A percentile compares a stretch with the other conserved stretches of the same genome.
phyloP scores from a whole-genome alignment of 2,797 vertebrate species.

The Vultur gryphus region DNA sequence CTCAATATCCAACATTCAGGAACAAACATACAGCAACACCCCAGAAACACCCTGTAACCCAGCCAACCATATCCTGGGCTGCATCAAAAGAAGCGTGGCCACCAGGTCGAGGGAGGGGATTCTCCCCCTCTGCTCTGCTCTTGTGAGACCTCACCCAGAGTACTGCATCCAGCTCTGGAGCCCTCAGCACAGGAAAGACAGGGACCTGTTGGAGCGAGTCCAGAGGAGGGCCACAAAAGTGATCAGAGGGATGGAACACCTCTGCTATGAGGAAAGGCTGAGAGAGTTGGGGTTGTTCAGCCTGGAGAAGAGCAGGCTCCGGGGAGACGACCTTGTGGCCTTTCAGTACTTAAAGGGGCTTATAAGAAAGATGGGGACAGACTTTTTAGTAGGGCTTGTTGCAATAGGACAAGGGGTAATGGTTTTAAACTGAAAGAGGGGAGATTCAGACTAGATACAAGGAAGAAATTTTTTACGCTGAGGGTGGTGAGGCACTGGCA shows the following conservation, averaged over 20 bases:
- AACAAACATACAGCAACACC: rapidly evolving
- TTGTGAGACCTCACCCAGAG: not conserved
- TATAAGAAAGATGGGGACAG: not conserved
- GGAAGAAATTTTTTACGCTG: rapidly evolving
- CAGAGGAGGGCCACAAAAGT: not conserved
- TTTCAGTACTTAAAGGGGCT: not conserved
- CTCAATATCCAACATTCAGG: not conserved
- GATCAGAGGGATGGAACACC: rapidly evolving
- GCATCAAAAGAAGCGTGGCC: not conserved
- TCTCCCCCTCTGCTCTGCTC: not conserved
- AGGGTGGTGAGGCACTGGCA: not conserved
- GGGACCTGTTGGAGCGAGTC: not conserved
- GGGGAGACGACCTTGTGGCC: rapidly evolving
- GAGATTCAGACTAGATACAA: not conserved
- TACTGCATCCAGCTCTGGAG: not conserved
- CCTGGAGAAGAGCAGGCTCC: not conserved
- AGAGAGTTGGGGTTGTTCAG: not conserved
- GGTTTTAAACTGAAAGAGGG: not conserved
- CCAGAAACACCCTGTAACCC: not conserved
- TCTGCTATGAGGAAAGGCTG: not conserved
- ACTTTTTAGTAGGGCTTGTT: not conserved
- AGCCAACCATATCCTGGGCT: rapidly evolving
- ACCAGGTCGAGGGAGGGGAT: not conserved
- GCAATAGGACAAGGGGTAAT: not conserved
- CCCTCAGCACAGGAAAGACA: not conserved